These are phyloP conservation scores for Myxocyprinus asiaticus DNA, from an alignment of 2,113 vertebrate species.

Conservation along the genomic window DNA sequence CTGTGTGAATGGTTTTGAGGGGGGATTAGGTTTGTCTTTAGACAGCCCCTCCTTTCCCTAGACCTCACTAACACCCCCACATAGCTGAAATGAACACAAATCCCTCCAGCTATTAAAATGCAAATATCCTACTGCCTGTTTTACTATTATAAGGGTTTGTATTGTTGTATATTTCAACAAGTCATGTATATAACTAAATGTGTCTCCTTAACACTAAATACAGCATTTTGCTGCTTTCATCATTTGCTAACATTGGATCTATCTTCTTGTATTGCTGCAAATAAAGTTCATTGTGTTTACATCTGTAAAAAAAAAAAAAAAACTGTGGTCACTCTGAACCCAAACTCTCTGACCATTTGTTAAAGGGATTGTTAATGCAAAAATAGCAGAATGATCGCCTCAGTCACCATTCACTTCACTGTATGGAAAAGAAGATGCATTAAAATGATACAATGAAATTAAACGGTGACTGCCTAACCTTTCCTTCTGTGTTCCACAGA, in stretches of 20 bases:
- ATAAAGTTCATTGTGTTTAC: background rate
- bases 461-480: no score
- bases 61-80: constrained; percentile 53
- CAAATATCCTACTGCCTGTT: constrained; percentile 44
- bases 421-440: no score
- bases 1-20: background rate
- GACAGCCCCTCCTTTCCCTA: background rate
- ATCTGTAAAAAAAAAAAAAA: no score
- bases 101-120: constrained; percentile 53
- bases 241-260: background rate
- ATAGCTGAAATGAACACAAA: constrained; percentile 47
- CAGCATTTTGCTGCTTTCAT: background rate
- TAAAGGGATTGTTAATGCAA: no score
- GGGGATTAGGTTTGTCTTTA: constrained; percentile 39
- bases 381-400: no score
- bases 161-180: background rate
- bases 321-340: no score
- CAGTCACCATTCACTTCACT: no score
- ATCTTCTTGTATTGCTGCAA: background rate
- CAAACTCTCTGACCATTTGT: no score
- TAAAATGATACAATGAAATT: no score
- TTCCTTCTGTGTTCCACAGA: no score
- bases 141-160: constrained; percentile 3
- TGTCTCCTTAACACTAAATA: no score
- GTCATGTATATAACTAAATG: background rate